Conservation (phyloP, 2,113 vertebrate genomes). For the Gopherus evgoodei region DNA sequence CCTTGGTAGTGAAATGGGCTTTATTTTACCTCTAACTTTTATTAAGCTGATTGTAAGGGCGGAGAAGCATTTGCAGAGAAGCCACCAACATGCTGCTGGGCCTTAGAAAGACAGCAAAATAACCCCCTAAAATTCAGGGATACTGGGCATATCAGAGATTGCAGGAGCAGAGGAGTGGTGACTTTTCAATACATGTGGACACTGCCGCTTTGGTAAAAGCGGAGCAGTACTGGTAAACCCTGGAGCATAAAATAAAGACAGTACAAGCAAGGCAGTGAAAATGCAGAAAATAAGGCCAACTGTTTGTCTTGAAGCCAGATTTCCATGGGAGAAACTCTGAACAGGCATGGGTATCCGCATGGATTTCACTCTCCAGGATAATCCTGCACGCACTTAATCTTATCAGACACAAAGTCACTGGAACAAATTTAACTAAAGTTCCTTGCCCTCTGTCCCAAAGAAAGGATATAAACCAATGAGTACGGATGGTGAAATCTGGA, state of each 20-base stretch:
- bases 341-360: background rate
- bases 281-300: background rate
- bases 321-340: background rate
- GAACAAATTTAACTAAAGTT: background rate
- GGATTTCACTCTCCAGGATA: background rate
- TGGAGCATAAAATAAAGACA: background rate
- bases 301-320: background rate
- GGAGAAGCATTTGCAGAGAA: background rate
- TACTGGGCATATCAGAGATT: background rate
- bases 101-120: background rate
- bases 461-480: slow-evolving; percentile 7
- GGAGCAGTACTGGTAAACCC: background rate
- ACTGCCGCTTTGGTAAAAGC: background rate
- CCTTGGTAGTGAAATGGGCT: background rate
- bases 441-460: background rate
- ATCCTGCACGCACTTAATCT: background rate
- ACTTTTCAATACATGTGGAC: background rate
- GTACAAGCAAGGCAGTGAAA: background rate
- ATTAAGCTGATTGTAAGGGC: background rate
- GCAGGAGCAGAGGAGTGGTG: background rate
- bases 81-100: background rate
- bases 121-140: background rate
- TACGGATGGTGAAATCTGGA: background rate
- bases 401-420: background rate
- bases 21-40: background rate